Evolutionary conservation across 2,113 vertebrate species (phyloP).

Genomic region (Plectropomus leopardus): DNA sequence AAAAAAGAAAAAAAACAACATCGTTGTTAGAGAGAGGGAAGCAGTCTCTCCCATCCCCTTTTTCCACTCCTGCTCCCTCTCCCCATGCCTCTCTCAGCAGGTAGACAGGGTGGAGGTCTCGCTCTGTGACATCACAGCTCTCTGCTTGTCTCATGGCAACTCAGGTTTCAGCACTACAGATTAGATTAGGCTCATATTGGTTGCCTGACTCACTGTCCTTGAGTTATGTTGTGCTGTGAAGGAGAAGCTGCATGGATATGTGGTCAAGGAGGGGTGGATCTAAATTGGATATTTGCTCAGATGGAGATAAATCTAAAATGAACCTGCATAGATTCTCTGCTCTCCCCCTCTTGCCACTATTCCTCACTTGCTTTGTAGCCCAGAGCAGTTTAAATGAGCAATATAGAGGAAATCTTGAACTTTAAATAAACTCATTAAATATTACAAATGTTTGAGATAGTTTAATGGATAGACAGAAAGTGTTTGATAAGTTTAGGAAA

Average conservation of each 20-base stretch:
- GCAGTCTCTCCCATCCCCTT: conserved; percentile 18
- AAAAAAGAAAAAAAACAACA: not conserved
- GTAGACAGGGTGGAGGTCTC: conserved; percentile 40
- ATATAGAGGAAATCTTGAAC: not conserved
- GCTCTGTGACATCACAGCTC: conserved; percentile 61
- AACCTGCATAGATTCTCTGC: conserved; percentile 21
- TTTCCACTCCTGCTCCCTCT: conserved; percentile 1
- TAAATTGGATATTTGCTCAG: conserved; percentile 71
- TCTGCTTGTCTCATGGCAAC: conserved; percentile 43
- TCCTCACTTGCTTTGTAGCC: conserved; percentile 49
- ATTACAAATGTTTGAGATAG: too few relatives aligned
- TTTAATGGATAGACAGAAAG: too few relatives aligned
- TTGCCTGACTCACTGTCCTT: conserved; percentile 72
- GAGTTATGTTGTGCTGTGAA: conserved; percentile 58
- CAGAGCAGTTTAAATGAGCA: not conserved
- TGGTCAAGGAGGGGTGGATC: conserved; percentile 55
- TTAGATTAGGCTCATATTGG: conserved; percentile 67
- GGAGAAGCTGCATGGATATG: conserved; percentile 38
- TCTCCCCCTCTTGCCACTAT: conserved; percentile 2
- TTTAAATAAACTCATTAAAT: not conserved
- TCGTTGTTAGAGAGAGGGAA: not conserved
- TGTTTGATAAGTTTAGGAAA: too few relatives aligned
- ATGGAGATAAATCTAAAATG: conserved; percentile 61
- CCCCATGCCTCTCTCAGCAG: conserved; percentile 50
- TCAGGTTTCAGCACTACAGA: conserved; percentile 66